Percentiles rank a stretch among this genome's conserved stretches.
Evolutionary conservation across 2,888 invertebrate genomes (phyloP).

Genomic region (Macroteleia sp.): DNA sequence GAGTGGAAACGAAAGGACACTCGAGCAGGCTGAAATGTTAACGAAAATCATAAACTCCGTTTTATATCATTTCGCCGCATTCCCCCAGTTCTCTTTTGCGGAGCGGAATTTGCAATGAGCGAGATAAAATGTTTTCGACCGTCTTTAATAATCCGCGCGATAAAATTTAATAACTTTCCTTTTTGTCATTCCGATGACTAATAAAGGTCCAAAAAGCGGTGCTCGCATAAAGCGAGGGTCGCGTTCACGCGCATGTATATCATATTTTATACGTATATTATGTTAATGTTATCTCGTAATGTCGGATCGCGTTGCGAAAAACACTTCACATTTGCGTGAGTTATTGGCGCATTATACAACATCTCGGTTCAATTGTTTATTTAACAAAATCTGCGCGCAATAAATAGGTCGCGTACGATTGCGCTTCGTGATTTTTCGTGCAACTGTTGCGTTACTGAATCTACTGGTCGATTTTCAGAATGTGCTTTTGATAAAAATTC

Average conservation of each 20-base stretch:
- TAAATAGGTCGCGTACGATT: background rate
- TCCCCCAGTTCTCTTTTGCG: constrained; percentile 23
- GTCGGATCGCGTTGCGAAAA: constrained; percentile 25
- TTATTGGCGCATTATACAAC: constrained; percentile 23
- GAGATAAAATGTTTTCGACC: constrained; percentile 23
- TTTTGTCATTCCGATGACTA: constrained; percentile 24
- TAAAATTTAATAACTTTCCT: constrained; percentile 42
- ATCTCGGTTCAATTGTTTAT: constrained; percentile 22
- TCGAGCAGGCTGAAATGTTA: constrained; percentile 59
- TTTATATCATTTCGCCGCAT: constrained; percentile 39
- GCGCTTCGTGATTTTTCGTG: background rate
- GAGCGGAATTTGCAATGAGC: constrained; percentile 40
- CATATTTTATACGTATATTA: constrained; percentile 33
- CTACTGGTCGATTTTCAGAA: too few species aligned
- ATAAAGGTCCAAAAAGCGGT: constrained; percentile 11
- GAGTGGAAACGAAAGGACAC: constrained; percentile 34
- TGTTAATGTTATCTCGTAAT: constrained; percentile 45
- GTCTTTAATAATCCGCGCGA: constrained; percentile 28
- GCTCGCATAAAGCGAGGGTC: background rate
- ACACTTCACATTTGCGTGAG: constrained; percentile 45
- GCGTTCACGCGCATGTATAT: constrained; percentile 5
- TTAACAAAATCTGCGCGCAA: constrained; percentile 16
- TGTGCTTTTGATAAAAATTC: too few species aligned
- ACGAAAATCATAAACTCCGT: constrained; percentile 58
- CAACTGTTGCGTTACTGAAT: too few species aligned